Conservation (phyloP, 30 jellyfish, hydroid and myxozoan genomes). For the Aurelia coerulea region DNA sequence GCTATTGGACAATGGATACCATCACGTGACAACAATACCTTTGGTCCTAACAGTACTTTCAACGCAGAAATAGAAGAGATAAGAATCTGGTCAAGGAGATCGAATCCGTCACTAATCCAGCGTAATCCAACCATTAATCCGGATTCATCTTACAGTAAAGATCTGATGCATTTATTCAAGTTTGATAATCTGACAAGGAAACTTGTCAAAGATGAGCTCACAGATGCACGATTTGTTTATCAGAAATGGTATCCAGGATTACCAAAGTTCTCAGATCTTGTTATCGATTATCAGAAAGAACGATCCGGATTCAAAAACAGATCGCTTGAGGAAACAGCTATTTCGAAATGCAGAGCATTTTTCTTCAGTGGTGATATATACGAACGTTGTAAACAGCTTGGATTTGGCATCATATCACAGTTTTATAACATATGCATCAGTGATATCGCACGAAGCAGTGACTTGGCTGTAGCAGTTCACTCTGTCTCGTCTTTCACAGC, state of each 20-base stretch:
- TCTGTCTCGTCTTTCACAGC: constrained; percentile 28
- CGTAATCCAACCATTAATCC: constrained; percentile 41
- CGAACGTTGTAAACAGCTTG: constrained; percentile 31
- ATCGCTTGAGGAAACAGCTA: constrained; percentile 43
- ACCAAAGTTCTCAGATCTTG: constrained; percentile 46
- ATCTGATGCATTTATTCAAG: constrained; percentile 57
- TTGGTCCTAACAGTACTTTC: constrained; percentile 41
- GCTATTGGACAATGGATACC: constrained; percentile 73
- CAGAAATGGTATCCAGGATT: constrained; percentile 68
- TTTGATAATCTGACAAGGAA: constrained; percentile 44
- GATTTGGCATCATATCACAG: constrained; percentile 28
- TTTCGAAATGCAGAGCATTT: constrained; percentile 5
- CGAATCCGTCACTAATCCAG: constrained; percentile 64
- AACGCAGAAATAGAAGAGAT: constrained; percentile 68
- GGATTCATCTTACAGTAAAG: constrained; percentile 37
- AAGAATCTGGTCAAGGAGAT: constrained; percentile 61
- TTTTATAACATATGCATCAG: constrained; percentile 26
- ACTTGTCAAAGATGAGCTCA: constrained; percentile 38
- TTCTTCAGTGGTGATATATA: constrained; percentile 18
- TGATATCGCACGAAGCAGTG: constrained; percentile 30
- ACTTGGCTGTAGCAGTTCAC: constrained; percentile 12
- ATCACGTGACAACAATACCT: constrained; percentile 3
- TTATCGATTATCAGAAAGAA: constrained; percentile 20
- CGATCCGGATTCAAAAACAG: not conserved
- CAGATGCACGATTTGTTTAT: constrained; percentile 2